These are phyloP conservation scores for Struthio camelus DNA, from an alignment of 2,113 vertebrate species.

Conservation along the genomic window DNA sequence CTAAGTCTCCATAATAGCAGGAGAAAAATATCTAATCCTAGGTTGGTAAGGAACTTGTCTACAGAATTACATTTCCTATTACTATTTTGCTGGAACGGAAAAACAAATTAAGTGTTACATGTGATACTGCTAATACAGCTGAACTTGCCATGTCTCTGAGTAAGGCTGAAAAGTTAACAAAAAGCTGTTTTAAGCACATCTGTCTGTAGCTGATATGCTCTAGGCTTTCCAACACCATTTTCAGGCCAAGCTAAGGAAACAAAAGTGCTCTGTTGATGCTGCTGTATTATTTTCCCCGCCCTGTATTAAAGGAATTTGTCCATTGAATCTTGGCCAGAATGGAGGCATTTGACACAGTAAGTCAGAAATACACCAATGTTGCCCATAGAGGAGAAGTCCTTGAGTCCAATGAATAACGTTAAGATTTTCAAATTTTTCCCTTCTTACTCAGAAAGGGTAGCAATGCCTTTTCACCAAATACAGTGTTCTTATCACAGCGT, in stretches of 20 bases:
- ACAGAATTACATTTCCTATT: background rate
- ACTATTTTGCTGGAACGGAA: background rate
- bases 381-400: background rate
- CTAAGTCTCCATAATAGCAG: background rate
- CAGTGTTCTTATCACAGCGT: background rate
- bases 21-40: background rate
- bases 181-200: background rate
- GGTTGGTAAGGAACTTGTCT: background rate
- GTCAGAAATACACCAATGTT: background rate
- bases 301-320: background rate
- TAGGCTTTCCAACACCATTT: background rate
- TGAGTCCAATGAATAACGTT: background rate
- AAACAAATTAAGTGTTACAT: background rate
- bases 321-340: background rate
- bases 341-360: background rate
- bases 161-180: background rate
- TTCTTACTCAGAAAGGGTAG: background rate
- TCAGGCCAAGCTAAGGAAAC: background rate
- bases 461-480: background rate
- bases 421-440: background rate
- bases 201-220: background rate
- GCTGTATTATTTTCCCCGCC: background rate
- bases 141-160: background rate
- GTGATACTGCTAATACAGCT: background rate
- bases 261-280: background rate